Base-by-base conservation (phyloP, 1,140 invertebrate genomes). In the Drosophila burlai region DNA sequence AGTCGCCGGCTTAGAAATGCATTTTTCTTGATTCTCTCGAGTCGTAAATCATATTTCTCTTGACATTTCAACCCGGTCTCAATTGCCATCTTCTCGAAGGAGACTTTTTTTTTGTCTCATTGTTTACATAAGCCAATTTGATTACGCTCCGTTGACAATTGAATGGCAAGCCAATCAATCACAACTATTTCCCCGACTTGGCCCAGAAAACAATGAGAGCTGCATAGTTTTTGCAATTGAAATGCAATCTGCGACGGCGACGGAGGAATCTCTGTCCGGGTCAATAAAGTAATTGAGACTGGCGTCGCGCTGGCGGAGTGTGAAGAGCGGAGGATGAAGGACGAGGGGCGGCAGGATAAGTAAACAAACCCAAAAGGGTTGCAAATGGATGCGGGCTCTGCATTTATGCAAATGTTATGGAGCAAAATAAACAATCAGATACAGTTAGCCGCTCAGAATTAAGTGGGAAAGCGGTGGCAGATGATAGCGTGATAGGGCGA, bases 271-370 rank as follows among this genome's bases (percentile, higher is more conserved):
- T 59, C 62, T 64, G 60, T 62, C 49, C 58, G 72, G 71, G 77
- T 84, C 84, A 87, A 87, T 89, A 90, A 85, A 89, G 85, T 89
- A 90, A 89, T 89, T 89, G 84, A 89, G 85, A 84, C 84, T 90
- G 84, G 84, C 84, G 84, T 82, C 84, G 31, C 42, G 24, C 71
- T 73, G 63, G 71, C 72, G 78, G 67, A 68, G 67, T 40, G 54
- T 55, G 15, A 55, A 38, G 49, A 16, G 24, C 7, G 8, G 47
- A 31, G 52, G 15, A 8, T 6, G n/a, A 15, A 68, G 65, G 16
- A 69, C 54, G 64, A 54, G 26, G 74, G 43, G 18, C 31, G 47
- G 26, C 55, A 72, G 72, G 74, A 80, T 83, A 78, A 78, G 61
- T 75, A 78, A 79, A 76, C 73, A 61, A 43, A 58, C 49, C 45